A percentile compares a stretch with the other conserved stretches of the same genome.
Evolutionary conservation across 1,140 invertebrate species (phyloP).

Genomic region (Kradibia gibbosae): DNA sequence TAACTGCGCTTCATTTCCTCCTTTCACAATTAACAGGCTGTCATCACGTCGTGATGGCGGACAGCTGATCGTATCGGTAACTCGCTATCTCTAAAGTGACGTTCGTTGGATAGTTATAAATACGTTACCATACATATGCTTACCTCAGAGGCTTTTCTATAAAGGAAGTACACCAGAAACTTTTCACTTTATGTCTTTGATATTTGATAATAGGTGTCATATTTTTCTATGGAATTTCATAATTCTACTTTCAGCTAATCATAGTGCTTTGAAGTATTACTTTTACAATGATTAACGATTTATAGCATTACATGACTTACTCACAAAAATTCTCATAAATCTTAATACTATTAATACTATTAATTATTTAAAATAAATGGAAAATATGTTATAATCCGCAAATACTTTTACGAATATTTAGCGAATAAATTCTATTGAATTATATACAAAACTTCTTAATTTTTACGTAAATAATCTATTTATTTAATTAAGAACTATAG

Average conservation of each 20-base stretch:
- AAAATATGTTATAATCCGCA: too few species aligned
- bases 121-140: neutral
- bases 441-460: too few species aligned
- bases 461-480: too few species aligned
- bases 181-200: neutral
- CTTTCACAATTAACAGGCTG: neutral
- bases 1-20: constrained; percentile 8
- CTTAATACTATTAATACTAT: too few species aligned
- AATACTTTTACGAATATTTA: too few species aligned
- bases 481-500: too few species aligned
- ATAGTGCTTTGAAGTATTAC: too few species aligned
- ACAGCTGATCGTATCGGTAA: constrained; percentile 30
- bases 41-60: neutral
- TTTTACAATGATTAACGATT: too few species aligned
- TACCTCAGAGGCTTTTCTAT: neutral
- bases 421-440: too few species aligned
- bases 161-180: neutral
- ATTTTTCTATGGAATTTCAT: neutral
- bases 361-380: too few species aligned
- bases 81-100: constrained; percentile 24
- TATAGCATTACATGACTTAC: too few species aligned
- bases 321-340: too few species aligned
- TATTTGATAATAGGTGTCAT: neutral
- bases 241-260: neutral
- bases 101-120: constrained; percentile 27